A percentile compares a stretch with the other conserved stretches of the same genome.
Conservation (phyloP, 2,797 vertebrate genomes). For the Poecilia velifera region DNA sequence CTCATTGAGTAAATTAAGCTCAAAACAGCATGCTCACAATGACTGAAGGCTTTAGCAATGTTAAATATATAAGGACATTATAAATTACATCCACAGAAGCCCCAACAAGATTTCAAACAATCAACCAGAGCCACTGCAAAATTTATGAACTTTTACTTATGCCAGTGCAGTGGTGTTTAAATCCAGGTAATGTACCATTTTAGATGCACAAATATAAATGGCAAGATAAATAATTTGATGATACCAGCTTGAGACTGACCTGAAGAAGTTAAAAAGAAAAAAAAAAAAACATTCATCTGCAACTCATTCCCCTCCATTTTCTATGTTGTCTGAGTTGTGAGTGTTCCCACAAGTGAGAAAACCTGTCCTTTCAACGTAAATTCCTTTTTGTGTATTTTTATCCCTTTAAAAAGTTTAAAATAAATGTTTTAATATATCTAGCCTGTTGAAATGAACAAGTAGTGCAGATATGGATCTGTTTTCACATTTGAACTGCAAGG, state of each 20-base stretch:
- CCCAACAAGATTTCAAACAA: not conserved
- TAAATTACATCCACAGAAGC: not conserved
- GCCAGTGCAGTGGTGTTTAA: not conserved
- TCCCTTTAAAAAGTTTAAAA: not conserved
- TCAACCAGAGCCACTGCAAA: not conserved
- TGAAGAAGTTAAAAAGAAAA: not conserved
- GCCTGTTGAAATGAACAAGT: not conserved
- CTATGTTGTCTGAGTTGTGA: not conserved
- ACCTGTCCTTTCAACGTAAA: not conserved
- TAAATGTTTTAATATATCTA: not conserved
- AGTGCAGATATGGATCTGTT: not conserved
- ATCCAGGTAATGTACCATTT: not conserved
- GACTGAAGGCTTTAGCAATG: not conserved
- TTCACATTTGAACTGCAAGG: not conserved
- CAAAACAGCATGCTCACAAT: not conserved
- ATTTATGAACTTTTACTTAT: not conserved
- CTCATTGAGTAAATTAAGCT: not conserved
- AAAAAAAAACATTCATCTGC: not conserved
- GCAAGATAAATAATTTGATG: not conserved
- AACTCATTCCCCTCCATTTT: not conserved
- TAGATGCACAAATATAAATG: not conserved
- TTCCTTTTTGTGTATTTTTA: not conserved
- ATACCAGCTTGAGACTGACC: not conserved
- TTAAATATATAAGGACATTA: not conserved
- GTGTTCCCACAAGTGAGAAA: not conserved